Evolutionary conservation across 2,888 invertebrate genomes (phyloP).

Genomic region (Nymphalis polychloros): DNA sequence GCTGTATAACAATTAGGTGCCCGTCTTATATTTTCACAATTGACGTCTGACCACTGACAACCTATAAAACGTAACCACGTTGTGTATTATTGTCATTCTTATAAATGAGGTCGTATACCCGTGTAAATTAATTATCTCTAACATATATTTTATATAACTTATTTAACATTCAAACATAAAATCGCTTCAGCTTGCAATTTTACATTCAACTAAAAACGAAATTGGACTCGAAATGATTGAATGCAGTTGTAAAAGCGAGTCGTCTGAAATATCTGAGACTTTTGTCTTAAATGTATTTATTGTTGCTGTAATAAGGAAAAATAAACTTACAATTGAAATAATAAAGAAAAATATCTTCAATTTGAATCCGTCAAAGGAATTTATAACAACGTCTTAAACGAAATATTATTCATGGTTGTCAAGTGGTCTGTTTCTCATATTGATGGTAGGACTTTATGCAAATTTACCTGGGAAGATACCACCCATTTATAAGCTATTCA

Average conservation of each 20-base stretch:
- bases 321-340: conserved; percentile 23
- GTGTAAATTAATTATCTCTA: too few species aligned
- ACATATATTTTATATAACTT: too few species aligned
- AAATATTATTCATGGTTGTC: neutral
- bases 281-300: conserved; percentile 52
- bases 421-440: neutral
- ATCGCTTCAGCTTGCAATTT: conserved; percentile 46
- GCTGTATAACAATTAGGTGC: too few species aligned
- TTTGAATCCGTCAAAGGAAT: conserved; percentile 15
- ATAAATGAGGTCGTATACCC: too few species aligned
- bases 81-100: too few species aligned
- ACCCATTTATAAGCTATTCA: too few species aligned
- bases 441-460: neutral
- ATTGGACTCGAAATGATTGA: conserved; percentile 78
- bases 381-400: neutral
- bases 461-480: too few species aligned
- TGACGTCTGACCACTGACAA: too few species aligned
- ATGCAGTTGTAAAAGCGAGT: conserved; percentile 75
- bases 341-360: conserved; percentile 20
- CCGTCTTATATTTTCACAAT: too few species aligned
- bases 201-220: conserved; percentile 52
- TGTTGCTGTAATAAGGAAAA: conserved; percentile 29
- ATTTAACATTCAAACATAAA: neutral
- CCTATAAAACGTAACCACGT: too few species aligned
- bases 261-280: conserved; percentile 63